phyloP scores from a whole-genome alignment of 2,113 vertebrate genomes.

The Paracanthobrama guichenoti region DNA sequence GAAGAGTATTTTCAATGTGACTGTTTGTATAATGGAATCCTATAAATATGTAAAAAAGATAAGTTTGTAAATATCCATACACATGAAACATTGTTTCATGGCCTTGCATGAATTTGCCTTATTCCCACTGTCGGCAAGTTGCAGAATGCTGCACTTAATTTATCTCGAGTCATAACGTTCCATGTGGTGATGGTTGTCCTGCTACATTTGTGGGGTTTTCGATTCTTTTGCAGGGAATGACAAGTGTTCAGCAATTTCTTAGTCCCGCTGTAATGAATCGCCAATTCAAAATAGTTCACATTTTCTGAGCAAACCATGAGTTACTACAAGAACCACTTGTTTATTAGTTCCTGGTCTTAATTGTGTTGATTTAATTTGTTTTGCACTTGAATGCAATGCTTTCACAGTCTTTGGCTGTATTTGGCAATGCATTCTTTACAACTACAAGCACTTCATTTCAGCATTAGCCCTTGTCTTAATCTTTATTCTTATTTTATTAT shows the following conservation, averaged over 20 bases:
- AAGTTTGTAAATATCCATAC: neutral
- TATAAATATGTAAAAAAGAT: conserved; percentile 27
- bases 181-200: neutral
- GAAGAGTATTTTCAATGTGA: conserved; percentile 37
- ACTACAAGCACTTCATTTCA: conserved; percentile 13
- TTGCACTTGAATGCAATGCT: neutral
- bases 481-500: neutral
- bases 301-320: conserved; percentile 10
- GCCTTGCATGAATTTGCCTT: conserved; percentile 40
- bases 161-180: neutral
- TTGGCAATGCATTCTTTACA: neutral
- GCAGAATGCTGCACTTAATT: neutral
- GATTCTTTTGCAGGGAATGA: neutral
- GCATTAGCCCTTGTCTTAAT: neutral
- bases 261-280: neutral
- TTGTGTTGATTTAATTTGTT: neutral
- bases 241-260: neutral
- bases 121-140: neutral
- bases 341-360: conserved; percentile 14
- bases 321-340: neutral
- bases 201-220: neutral
- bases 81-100: conserved; percentile 22
- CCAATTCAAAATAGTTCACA: neutral
- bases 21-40: conserved; percentile 25
- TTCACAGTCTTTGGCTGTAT: neutral